These are phyloP conservation scores for Aporophyla nigra DNA, from an alignment of 2,888 invertebrate genomes.

Conservation along the genomic window DNA sequence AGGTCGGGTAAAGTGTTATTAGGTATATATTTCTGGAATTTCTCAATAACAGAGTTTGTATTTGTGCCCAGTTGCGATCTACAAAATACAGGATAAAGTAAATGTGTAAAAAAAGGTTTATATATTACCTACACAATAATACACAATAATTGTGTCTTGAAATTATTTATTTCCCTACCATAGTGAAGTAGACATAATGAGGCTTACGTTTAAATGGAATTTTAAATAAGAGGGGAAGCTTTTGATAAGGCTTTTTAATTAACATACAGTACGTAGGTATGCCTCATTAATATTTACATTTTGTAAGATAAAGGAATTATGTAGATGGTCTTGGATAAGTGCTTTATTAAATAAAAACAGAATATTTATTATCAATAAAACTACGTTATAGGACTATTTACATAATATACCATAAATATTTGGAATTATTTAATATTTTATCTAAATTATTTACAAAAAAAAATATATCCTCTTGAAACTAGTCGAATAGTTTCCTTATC, in stretches of 20 bases:
- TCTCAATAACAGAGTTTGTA: too few species aligned
- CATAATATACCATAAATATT: not conserved
- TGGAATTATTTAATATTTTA: not conserved
- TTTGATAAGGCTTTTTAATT: conserved; percentile 35
- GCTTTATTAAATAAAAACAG: conserved; percentile 15
- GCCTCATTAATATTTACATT: conserved; percentile 41
- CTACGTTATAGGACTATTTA: not conserved
- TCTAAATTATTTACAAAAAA: conserved; percentile 1
- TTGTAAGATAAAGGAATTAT: conserved; percentile 10
- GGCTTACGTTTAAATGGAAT: conserved; percentile 1
- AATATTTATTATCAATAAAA: conserved; percentile 1
- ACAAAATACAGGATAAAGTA: not conserved
- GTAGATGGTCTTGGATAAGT: not conserved
- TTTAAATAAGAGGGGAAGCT: conserved; percentile 10
- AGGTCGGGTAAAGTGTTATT: too few species aligned
- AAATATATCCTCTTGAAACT: conserved; percentile 19
- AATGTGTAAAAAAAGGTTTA: not conserved
- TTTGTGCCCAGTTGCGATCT: too few species aligned
- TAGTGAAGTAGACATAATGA: conserved; percentile 10
- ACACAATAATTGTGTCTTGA: not conserved
- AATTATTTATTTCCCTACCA: conserved; percentile 3
- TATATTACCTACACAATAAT: not conserved
- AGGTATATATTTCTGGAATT: too few species aligned
- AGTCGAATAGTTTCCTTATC: conserved; percentile 31
- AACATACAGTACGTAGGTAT: not conserved